Percentiles rank a stretch among this genome's conserved stretches.
Conservation (phyloP, 2,113 vertebrate genomes). For the Nematolebias whitei region DNA sequence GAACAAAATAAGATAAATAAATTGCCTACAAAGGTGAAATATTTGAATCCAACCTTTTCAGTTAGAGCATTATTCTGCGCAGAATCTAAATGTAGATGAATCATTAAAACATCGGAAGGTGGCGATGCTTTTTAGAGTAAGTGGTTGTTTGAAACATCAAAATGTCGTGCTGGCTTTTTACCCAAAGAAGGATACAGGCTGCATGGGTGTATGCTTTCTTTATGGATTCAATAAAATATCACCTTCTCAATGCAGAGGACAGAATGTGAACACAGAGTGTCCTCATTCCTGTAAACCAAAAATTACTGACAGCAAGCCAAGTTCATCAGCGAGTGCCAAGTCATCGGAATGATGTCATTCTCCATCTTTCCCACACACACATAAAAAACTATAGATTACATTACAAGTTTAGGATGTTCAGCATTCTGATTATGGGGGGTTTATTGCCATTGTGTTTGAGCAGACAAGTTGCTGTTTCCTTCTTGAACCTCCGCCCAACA, state of each 20-base stretch:
- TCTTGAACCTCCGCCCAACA: background rate
- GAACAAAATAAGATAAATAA: background rate
- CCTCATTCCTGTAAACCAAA: constrained; percentile 31
- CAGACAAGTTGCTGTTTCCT: background rate
- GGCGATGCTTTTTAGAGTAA: background rate
- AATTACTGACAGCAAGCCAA: constrained; percentile 47
- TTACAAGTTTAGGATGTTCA: background rate
- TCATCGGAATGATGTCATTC: constrained; percentile 65
- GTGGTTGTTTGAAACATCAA: background rate
- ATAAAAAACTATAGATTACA: constrained; percentile 3
- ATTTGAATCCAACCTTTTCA: too few species aligned
- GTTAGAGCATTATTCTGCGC: too few species aligned
- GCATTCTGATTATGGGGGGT: background rate
- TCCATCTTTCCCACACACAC: constrained; percentile 1
- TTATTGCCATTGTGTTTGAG: constrained; percentile 2
- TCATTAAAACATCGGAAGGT: too few species aligned
- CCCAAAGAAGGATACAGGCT: background rate
- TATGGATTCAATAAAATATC: constrained; percentile 36
- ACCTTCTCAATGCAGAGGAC: constrained; percentile 6
- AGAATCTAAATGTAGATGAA: too few species aligned
- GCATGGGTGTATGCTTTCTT: constrained; percentile 35
- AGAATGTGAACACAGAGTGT: constrained; percentile 9
- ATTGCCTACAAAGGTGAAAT: too few species aligned
- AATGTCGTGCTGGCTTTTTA: background rate
- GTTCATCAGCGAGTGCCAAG: constrained; percentile 54